Conservation (phyloP, 2,113 vertebrate species). For the Bombycilla garrulus region DNA sequence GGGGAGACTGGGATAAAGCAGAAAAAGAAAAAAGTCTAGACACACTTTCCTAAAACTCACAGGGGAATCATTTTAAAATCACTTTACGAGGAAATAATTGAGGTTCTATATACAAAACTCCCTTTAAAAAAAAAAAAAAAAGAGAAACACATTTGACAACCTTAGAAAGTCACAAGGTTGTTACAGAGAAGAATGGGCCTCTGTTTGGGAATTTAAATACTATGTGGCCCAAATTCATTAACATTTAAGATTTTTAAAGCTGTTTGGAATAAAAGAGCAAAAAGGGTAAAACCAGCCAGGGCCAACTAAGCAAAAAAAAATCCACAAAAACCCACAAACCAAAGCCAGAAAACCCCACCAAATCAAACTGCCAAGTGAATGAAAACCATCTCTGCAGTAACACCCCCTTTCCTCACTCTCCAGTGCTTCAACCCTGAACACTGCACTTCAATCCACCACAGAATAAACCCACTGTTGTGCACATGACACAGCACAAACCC, state of each 20-base stretch:
- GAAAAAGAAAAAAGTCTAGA: constrained; percentile 76
- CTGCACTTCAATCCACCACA: not conserved
- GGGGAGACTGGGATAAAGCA: constrained; percentile 51
- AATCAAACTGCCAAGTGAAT: not conserved
- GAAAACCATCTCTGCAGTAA: not conserved
- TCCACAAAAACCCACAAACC: not conserved
- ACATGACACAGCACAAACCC: not conserved
- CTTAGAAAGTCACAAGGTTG: constrained; percentile 65
- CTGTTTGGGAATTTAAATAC: constrained; percentile 66
- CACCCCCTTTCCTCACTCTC: not conserved
- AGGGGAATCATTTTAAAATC: constrained; percentile 73
- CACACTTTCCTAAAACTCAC: constrained; percentile 73
- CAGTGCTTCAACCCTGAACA: not conserved
- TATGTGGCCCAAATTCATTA: constrained; percentile 58
- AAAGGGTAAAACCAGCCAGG: constrained; percentile 12
- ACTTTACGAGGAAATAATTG: constrained; percentile 78
- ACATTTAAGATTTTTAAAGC: constrained; percentile 62
- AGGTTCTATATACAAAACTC: constrained; percentile 72
- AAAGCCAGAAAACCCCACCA: not conserved
- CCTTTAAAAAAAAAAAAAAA: constrained; percentile 47
- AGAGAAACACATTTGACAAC: constrained; percentile 43
- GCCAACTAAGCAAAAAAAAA: not conserved
- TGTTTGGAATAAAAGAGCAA: constrained; percentile 29
- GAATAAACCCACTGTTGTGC: not conserved
- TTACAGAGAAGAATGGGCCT: constrained; percentile 62